Percentiles rank a stretch among this genome's conserved stretches.
These are phyloP conservation scores for Hassar affinis DNA, from an alignment of 2,113 vertebrate genomes.

Conservation along the genomic window DNA sequence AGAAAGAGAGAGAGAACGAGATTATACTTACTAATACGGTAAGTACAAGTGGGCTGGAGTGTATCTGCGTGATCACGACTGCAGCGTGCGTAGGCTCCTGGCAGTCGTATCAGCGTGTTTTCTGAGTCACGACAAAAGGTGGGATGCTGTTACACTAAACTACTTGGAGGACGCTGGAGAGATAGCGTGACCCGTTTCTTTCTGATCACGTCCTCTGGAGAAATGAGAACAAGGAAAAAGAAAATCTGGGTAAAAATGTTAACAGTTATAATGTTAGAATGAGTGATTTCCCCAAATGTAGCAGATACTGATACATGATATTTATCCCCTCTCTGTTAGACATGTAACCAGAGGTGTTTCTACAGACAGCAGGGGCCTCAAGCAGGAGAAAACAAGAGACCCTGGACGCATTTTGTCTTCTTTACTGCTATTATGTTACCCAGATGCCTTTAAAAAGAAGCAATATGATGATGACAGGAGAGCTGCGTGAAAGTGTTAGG, in stretches of 20 bases:
- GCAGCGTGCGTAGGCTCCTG: slow-evolving; percentile 30
- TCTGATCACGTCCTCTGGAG: background rate
- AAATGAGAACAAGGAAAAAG: background rate
- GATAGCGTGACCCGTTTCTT: slow-evolving; percentile 5
- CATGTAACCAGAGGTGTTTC: background rate
- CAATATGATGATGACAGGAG: background rate
- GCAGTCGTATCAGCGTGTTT: slow-evolving; percentile 12
- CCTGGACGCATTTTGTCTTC: background rate
- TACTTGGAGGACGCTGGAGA: background rate
- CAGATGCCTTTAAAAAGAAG: background rate
- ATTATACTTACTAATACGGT: slow-evolving; percentile 41
- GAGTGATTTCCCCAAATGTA: background rate
- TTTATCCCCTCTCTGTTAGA: background rate
- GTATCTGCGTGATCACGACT: slow-evolving; percentile 40
- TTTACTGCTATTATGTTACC: background rate
- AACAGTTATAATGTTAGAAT: background rate
- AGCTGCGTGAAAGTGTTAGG: background rate
- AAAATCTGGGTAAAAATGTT: background rate
- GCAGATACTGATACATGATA: background rate
- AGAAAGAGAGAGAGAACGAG: background rate
- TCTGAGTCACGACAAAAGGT: slow-evolving; percentile 46
- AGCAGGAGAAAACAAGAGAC: background rate
- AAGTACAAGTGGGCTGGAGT: slow-evolving; percentile 32
- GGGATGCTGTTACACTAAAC: slow-evolving; percentile 13
- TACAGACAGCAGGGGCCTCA: background rate